Evolutionary conservation across 2,113 vertebrate species (phyloP).

Genomic region (Gymnorhina tibicen): DNA sequence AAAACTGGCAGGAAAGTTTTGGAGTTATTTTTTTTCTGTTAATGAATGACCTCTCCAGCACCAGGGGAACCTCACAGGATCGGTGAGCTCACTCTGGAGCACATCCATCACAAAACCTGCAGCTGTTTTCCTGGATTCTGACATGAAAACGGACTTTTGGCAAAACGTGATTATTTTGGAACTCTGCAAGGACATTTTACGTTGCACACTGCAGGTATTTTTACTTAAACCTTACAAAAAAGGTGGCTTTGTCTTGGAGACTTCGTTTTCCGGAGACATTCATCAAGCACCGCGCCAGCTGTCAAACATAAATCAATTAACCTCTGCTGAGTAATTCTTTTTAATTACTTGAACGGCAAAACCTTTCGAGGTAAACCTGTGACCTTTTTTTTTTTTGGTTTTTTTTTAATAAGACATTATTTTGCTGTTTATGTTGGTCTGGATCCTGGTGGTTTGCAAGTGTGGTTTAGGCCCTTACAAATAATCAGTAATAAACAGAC

Average conservation of each 20-base stretch:
- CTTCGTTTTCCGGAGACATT: background rate
- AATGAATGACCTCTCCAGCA: background rate
- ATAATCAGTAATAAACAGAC: constrained; percentile 1
- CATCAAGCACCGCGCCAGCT: background rate
- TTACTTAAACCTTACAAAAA: background rate
- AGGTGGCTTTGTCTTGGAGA: background rate
- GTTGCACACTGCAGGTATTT: background rate
- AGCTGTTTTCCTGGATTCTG: background rate
- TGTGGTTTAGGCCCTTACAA: constrained; percentile 35
- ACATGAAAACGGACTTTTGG: background rate
- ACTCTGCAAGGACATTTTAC: background rate
- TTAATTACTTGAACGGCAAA: constrained; percentile 4
- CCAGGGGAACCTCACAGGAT: background rate
- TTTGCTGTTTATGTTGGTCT: constrained; percentile 9
- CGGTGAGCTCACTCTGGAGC: background rate
- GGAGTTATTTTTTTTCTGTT: background rate
- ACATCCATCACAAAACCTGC: background rate
- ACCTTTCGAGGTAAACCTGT: background rate
- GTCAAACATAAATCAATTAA: constrained; percentile 14
- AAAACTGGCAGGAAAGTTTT: background rate
- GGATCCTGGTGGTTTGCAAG: background rate
- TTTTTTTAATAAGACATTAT: background rate
- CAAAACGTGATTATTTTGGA: background rate
- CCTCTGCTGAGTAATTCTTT: background rate
- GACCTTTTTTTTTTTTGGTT: background rate